Percentiles rank a stretch among this genome's conserved stretches.
These are phyloP conservation scores for Sebastes glaucus DNA, from an alignment of 2,797 vertebrate species.

Conservation along the genomic window DNA sequence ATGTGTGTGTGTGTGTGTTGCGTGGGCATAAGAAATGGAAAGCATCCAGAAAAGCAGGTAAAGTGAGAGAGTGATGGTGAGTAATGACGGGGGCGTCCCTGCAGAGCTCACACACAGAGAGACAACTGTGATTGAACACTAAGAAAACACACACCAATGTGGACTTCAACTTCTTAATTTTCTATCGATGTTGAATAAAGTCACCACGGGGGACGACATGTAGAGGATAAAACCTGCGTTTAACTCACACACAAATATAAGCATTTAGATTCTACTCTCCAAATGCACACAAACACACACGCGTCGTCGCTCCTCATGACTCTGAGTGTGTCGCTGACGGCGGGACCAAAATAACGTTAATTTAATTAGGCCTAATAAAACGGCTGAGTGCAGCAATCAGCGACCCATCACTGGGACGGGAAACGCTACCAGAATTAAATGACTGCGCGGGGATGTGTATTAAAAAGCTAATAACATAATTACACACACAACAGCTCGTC, in stretches of 20 bases:
- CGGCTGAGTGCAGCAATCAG: slow-evolving; percentile 73
- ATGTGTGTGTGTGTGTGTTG: no score
- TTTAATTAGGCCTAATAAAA: slow-evolving; percentile 79
- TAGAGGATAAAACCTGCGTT: slow-evolving; percentile 7
- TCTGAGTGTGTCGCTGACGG: slow-evolving; percentile 59
- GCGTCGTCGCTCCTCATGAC: neutral
- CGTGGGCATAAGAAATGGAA: slow-evolving; percentile 9
- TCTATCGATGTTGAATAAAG: slow-evolving; percentile 10
- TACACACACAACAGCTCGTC: slow-evolving; percentile 64
- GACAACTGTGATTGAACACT: slow-evolving; percentile 7
- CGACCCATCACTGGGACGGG: slow-evolving; percentile 54
- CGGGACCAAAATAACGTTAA: slow-evolving; percentile 70
- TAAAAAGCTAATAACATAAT: slow-evolving; percentile 79
- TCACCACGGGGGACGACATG: neutral
- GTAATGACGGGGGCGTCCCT: slow-evolving; percentile 18
- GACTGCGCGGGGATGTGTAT: slow-evolving; percentile 63
- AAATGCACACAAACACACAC: slow-evolving; percentile 16
- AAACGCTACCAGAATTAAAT: slow-evolving; percentile 67
- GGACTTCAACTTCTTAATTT: neutral
- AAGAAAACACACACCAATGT: neutral
- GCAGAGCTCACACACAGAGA: slow-evolving; percentile 21
- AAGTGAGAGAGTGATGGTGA: slow-evolving; percentile 2
- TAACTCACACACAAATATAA: neutral
- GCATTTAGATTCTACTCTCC: neutral
- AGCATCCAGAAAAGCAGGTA: neutral